A percentile compares a stretch with the other conserved stretches of the same genome.
Evolutionary conservation across 2,797 vertebrate genomes (phyloP).

Genomic region (Gymnopithys bicolor): DNA sequence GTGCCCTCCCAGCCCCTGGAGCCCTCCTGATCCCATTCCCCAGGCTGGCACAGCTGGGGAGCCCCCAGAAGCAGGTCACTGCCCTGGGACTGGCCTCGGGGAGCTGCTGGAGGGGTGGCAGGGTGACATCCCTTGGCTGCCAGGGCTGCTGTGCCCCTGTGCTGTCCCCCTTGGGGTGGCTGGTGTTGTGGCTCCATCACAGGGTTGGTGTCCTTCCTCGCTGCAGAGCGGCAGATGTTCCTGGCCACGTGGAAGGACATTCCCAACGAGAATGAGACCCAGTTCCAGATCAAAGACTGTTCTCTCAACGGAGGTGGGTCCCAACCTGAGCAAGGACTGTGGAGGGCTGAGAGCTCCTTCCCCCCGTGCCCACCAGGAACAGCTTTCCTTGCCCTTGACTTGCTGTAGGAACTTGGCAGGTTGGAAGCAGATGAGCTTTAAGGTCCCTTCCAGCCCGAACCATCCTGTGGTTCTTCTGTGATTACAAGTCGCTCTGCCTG

Average conservation of each 20-base stretch:
- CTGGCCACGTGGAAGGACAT: constrained; percentile 99
- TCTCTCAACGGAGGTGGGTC: constrained; percentile 89
- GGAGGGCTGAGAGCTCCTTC: fast-evolving
- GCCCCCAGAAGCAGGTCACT: background rate
- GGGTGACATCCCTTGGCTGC: background rate
- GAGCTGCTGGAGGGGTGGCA: background rate
- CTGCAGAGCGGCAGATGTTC: constrained; percentile 93
- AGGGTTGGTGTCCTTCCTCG: background rate
- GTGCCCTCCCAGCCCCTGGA: background rate
- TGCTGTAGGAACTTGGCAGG: background rate
- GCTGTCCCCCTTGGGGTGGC: background rate
- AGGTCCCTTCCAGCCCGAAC: background rate
- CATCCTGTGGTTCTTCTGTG: background rate
- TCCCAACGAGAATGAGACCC: constrained; percentile 93
- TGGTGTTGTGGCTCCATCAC: background rate
- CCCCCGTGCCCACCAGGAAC: background rate
- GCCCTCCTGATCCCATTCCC: fast-evolving
- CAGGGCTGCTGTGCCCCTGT: fast-evolving
- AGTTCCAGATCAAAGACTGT: constrained; percentile 96
- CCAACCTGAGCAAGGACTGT: no score
- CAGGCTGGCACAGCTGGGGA: fast-evolving
- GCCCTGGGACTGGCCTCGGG: background rate
- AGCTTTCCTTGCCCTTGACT: background rate
- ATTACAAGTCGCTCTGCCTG: fast-evolving
- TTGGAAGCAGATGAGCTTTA: background rate